These are phyloP conservation scores for Excalfactoria chinensis DNA, from an alignment of 2,113 vertebrate species.

Conservation along the genomic window DNA sequence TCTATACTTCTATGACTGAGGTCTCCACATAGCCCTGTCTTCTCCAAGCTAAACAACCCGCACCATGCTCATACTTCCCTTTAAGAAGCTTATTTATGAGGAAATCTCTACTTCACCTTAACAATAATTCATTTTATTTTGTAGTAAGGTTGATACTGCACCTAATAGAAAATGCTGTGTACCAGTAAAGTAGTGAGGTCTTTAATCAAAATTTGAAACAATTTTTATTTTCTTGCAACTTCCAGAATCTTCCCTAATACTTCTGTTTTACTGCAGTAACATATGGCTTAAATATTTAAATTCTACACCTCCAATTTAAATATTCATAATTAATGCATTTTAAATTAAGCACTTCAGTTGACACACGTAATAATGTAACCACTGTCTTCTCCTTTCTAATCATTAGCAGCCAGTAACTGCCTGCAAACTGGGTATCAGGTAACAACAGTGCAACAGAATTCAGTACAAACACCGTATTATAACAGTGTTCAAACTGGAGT, in stretches of 20 bases:
- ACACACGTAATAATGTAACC: not conserved
- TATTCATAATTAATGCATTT: not conserved
- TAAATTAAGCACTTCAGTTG: not conserved
- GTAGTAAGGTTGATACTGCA: not conserved
- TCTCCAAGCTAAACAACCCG: not conserved
- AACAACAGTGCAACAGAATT: not conserved
- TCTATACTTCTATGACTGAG: not conserved
- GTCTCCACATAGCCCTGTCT: not conserved
- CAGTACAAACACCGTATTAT: not conserved
- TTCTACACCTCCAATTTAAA: not conserved
- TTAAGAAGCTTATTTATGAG: not conserved
- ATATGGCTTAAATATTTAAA: not conserved
- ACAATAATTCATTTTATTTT: not conserved
- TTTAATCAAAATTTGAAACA: not conserved
- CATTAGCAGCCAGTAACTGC: not conserved
- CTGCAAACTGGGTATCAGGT: conserved; percentile 14
- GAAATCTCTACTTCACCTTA: not conserved
- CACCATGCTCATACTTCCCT: not conserved
- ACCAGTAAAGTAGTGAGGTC: not conserved
- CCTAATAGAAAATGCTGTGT: not conserved
- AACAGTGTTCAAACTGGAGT: not conserved
- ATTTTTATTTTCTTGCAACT: not conserved
- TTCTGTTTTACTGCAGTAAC: conserved; percentile 9
- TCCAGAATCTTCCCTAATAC: conserved; percentile 1
- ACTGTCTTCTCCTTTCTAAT: not conserved